Percentiles rank a stretch among this genome's conserved stretches.
Conservation (phyloP, 2,888 invertebrate genomes). For the Lasioglossum figueresi region DNA sequence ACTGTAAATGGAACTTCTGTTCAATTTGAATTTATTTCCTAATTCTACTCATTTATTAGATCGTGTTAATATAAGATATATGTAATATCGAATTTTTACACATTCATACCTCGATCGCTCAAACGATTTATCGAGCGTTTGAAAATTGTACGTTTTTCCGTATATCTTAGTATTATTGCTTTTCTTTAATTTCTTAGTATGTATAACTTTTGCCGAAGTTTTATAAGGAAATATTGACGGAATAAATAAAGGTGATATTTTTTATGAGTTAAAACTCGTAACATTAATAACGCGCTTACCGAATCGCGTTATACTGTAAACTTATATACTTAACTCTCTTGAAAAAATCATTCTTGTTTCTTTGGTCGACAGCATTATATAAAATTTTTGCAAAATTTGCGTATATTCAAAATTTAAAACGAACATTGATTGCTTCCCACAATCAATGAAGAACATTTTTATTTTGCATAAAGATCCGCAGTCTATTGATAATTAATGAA, state of each 20-base stretch:
- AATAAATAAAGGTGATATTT: neutral
- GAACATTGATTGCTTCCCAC: neutral
- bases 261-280: neutral
- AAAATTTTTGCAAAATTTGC: neutral
- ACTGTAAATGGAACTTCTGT: neutral
- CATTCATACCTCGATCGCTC: neutral
- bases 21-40: neutral
- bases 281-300: neutral
- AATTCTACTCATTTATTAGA: neutral
- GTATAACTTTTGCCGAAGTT: neutral
- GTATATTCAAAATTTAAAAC: neutral
- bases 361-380: neutral
- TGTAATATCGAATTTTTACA: neutral
- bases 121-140: neutral
- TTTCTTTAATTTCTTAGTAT: neutral
- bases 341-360: neutral
- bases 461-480: too few species aligned
- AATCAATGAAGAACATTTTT: too few species aligned
- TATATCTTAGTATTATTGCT: neutral
- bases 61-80: neutral
- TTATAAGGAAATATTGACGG: neutral
- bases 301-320: neutral
- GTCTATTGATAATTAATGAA: neutral
- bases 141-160: neutral
- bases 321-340: too few species aligned